These are phyloP conservation scores for Boulengeromyrus knoepffleri DNA, from an alignment of 2,113 vertebrate genomes.

Conservation along the genomic window DNA sequence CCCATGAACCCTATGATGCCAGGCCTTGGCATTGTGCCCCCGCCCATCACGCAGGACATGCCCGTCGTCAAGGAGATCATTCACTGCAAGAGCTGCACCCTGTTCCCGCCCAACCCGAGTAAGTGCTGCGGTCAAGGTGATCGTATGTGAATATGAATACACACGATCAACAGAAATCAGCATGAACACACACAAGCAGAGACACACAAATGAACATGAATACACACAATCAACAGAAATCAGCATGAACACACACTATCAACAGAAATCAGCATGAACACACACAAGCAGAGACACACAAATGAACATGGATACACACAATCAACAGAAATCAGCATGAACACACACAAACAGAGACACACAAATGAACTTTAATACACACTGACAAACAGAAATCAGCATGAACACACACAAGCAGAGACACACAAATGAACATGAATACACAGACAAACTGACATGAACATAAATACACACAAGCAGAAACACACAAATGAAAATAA, in stretches of 20 bases:
- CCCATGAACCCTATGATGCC: constrained; percentile 90
- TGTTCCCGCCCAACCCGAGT: constrained; percentile 94
- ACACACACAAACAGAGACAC: background rate
- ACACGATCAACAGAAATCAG: too few relatives aligned
- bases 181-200: too few relatives aligned
- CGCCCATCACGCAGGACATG: constrained; percentile 76
- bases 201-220: too few relatives aligned
- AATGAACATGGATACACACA: background rate
- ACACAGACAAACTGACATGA: background rate
- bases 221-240: too few relatives aligned
- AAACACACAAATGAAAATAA: background rate
- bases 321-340: too few relatives aligned
- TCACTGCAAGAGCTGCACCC: constrained; percentile 93
- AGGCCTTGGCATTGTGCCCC: constrained; percentile 79
- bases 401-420: background rate
- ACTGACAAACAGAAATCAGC: background rate
- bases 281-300: background rate
- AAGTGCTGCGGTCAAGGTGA: constrained; percentile 39
- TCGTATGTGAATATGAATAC: background rate
- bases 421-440: background rate
- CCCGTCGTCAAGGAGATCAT: constrained; percentile 90
- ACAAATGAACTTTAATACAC: too few relatives aligned
- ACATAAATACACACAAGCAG: background rate
- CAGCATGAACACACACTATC: background rate
- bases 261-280: background rate